Evolutionary conservation across 1,140 invertebrate genomes (phyloP).

Genomic region (Eriocheir sinensis): DNA sequence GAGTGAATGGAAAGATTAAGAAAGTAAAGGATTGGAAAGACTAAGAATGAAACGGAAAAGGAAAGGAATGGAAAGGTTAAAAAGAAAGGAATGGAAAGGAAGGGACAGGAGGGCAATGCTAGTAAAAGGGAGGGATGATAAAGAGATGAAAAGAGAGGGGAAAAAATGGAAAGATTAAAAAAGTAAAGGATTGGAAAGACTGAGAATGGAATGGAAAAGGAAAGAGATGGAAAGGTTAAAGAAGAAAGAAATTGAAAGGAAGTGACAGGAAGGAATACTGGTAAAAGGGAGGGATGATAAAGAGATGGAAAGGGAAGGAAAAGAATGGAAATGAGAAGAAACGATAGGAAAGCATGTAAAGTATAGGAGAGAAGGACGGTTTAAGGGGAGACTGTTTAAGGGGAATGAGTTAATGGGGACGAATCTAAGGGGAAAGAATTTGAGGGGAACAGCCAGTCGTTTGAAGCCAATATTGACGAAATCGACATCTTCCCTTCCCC

Average conservation of each 20-base stretch:
- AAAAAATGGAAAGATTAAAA: not conserved
- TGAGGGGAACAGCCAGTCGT: not conserved
- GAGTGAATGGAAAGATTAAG: not conserved
- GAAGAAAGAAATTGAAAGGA: not conserved
- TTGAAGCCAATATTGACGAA: not conserved
- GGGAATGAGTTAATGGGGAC: not conserved
- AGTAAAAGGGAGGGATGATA: not conserved
- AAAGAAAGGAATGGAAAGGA: slow-evolving; percentile 27
- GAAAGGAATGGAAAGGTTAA: not conserved
- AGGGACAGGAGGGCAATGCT: not conserved
- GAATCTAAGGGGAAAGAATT: not conserved
- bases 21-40: not conserved
- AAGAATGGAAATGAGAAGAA: not conserved
- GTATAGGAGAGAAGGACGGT: not conserved
- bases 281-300: not conserved
- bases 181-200: not conserved
- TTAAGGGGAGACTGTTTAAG: not conserved
- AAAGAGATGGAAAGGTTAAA: not conserved
- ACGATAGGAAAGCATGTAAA: no score
- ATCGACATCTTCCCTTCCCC: not conserved
- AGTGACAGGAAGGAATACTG: not conserved
- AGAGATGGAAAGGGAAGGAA: not conserved
- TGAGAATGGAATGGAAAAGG: not conserved
- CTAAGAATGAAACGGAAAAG: not conserved
- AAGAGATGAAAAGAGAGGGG: not conserved